phyloP scores from a whole-genome alignment of 2,113 vertebrate genomes.

The Erythrolamprus reginae region DNA sequence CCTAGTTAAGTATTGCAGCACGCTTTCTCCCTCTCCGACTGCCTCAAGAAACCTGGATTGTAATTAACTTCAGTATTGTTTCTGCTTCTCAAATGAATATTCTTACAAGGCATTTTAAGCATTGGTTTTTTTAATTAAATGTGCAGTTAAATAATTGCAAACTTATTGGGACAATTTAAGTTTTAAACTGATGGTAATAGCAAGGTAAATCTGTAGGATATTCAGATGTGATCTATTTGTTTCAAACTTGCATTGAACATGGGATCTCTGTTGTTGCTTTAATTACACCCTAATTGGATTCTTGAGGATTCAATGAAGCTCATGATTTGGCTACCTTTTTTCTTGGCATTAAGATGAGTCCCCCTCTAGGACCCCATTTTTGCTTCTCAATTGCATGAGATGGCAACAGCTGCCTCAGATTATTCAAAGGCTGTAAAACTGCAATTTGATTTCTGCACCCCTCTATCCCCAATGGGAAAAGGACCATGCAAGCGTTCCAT shows the following conservation, averaged over 20 bases:
- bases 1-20: neutral
- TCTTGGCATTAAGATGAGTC: neutral
- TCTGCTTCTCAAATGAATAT: neutral
- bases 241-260: constrained; percentile 21
- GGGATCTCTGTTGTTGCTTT: neutral
- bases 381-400: neutral
- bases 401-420: neutral
- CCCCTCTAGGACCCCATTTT: neutral
- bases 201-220: constrained; percentile 23
- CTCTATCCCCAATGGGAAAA: no score
- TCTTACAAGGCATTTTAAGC: constrained; percentile 3
- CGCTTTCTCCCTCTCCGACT: neutral
- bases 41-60: neutral
- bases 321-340: neutral
- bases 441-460: neutral
- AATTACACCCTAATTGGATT: neutral
- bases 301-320: neutral
- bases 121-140: constrained; percentile 7
- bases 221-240: constrained; percentile 41
- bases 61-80: constrained; percentile 35
- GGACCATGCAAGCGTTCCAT: neutral
- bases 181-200: constrained; percentile 47
- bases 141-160: constrained; percentile 5
- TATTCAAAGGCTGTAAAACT: neutral
- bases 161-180: neutral